Evolutionary conservation across 2,888 invertebrate genomes (phyloP), one percentile per base, ranked within the genome.

Genomic region (Caenorhabditis angaria): DNA sequence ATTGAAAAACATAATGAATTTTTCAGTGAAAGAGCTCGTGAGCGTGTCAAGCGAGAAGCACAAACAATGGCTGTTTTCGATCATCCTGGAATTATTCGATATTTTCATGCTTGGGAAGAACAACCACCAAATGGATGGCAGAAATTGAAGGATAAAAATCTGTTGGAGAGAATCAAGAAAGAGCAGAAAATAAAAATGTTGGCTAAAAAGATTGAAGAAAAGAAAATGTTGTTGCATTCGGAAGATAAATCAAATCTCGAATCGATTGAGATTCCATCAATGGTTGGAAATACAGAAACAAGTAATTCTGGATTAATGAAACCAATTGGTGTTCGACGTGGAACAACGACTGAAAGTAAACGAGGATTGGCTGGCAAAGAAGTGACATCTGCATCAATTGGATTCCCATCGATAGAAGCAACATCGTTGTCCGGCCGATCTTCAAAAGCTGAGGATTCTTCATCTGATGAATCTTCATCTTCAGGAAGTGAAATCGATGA

Each of bases 21-120:
- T 66, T 88, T 41, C 88, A 94, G 94, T 83, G 91, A 92, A 80
- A 91, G 92, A 65, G 93, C 94, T 2, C 91, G 93, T 61, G 93
- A 94, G 73, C 92, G 94, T 20, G 96, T 97, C 0, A 91, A 95
- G 90, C 91, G 97, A 50, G 97, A 99, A 89, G 97, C 97, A 0
- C 93, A 94, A 76, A 95, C 95, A 0, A 89, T 97, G 50, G 97
- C 97, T 0, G 94, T 94, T 88, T 90, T 97, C 65, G 96, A 97
- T 77, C 97, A 99, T 89, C 92, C 92, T 54, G 93, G 96, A 88
- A 97, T 99, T 81, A 97, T 97, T 61, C 91, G 97, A 1, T 99
- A 96, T 89, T 94, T 93, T 89, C 93, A 95, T 90, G 93, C 96
- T 0, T 99, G 97, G 97, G 64, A 66, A 61, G 74, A 70, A 90